phyloP scores from a whole-genome alignment of 2,888 invertebrate species.

The Drosophila nigricruria region DNA sequence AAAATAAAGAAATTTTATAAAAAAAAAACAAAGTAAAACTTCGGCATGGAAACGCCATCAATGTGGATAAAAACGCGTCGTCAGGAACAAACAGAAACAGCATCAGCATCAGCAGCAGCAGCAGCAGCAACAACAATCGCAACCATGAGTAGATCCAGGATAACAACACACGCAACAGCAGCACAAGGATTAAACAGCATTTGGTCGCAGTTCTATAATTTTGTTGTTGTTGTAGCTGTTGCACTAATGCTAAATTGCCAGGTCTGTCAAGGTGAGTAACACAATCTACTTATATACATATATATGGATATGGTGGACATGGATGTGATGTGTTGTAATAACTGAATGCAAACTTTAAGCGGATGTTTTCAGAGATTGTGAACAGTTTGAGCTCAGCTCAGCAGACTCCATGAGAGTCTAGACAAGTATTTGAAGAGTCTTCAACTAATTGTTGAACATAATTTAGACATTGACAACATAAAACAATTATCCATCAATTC shows the following conservation, averaged over 20 bases:
- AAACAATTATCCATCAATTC: slow-evolving; percentile 23
- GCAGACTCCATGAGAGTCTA: neutral
- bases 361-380: neutral
- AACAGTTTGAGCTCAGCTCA: neutral
- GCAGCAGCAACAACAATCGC: slow-evolving; percentile 35
- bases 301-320: neutral
- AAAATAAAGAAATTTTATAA: neutral
- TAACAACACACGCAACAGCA: slow-evolving; percentile 37
- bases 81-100: slow-evolving; percentile 73
- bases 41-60: slow-evolving; percentile 52
- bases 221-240: slow-evolving; percentile 64
- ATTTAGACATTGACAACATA: slow-evolving; percentile 31
- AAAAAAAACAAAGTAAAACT: neutral
- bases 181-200: slow-evolving; percentile 65
- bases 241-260: slow-evolving; percentile 72
- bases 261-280: slow-evolving; percentile 79
- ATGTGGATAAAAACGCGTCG: slow-evolving; percentile 72
- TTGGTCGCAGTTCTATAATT: slow-evolving; percentile 61
- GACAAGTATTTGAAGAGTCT: neutral
- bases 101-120: slow-evolving; percentile 42
- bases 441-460: slow-evolving; percentile 2
- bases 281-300: neutral
- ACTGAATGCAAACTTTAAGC: slow-evolving; percentile 21
- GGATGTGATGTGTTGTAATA: slow-evolving; percentile 4
- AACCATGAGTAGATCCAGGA: slow-evolving; percentile 28